phyloP scores from a whole-genome alignment of 2,888 invertebrate genomes.

The Dendrolimus pini region DNA sequence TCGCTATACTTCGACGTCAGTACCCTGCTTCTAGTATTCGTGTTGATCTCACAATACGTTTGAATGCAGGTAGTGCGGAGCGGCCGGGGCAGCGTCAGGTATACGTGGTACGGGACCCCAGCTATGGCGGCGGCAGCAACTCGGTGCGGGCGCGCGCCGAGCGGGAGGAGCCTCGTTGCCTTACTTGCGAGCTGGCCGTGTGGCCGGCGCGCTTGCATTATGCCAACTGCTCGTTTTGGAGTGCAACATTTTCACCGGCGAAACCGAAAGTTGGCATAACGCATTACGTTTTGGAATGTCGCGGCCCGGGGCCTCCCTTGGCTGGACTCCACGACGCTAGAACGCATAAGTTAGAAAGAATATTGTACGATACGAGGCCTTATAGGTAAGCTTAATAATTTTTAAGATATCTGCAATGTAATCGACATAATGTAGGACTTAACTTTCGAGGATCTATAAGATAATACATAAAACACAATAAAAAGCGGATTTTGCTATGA shows the following conservation, averaged over 20 bases:
- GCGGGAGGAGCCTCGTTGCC: conserved; percentile 86
- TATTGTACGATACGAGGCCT: conserved; percentile 86
- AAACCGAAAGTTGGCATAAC: conserved; percentile 63
- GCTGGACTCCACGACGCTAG: conserved; percentile 86
- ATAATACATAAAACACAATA: too few species aligned
- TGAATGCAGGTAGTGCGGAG: conserved; percentile 83
- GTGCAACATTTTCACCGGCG: conserved; percentile 82
- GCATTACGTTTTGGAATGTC: conserved; percentile 90
- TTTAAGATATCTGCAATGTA: too few species aligned
- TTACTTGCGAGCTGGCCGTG: conserved; percentile 90
- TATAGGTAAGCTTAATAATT: conserved; percentile 56
- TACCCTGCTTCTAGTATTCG: too few species aligned
- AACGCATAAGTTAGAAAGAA: conserved; percentile 85
- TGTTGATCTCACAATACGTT: conserved; percentile 11
- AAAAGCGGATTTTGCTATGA: too few species aligned
- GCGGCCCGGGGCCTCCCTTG: conserved; percentile 93
- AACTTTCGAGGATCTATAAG: too few species aligned
- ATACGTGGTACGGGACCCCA: conserved; percentile 88
- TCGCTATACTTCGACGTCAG: too few species aligned
- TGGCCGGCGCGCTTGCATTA: conserved; percentile 89
- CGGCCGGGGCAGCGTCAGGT: conserved; percentile 92
- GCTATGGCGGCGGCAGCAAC: conserved; percentile 76
- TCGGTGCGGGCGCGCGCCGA: conserved; percentile 64
- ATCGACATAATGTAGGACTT: too few species aligned
- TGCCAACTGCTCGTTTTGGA: conserved; percentile 92